Percentiles rank a stretch among this genome's conserved stretches.
phyloP scores from a whole-genome alignment of 92 coral and sea anemone species.

The Ricordea florida region DNA sequence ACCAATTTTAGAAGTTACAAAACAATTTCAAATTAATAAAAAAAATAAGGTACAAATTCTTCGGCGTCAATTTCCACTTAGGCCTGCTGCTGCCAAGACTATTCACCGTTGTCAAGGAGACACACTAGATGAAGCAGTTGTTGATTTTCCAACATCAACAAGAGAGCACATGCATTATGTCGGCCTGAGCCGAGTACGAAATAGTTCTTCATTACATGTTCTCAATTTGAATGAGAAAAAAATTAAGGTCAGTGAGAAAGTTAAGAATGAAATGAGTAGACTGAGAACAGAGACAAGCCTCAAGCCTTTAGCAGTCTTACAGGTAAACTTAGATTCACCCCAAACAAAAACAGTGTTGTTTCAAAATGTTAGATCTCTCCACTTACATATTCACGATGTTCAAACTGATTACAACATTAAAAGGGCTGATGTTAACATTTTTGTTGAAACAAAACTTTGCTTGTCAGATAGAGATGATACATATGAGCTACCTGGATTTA shows the following conservation, averaged over 20 bases:
- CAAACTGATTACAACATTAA: slow-evolving; percentile 36
- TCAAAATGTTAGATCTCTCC: slow-evolving; percentile 63
- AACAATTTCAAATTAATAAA: slow-evolving; percentile 4
- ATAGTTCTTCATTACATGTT: slow-evolving; percentile 9
- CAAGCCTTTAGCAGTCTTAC: slow-evolving; percentile 5
- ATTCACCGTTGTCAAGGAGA: too few relatives aligned
- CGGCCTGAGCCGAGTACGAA: slow-evolving; percentile 27
- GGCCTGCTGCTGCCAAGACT: too few relatives aligned
- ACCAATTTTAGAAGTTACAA: too few relatives aligned
- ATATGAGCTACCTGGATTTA: slow-evolving; percentile 18
- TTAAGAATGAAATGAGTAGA: too few relatives aligned
- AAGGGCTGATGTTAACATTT: slow-evolving; percentile 58
- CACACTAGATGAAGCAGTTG: too few relatives aligned
- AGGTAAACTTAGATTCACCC: background rate
- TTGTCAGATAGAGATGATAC: slow-evolving; percentile 14
- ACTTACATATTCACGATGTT: slow-evolving; percentile 38
- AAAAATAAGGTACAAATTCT: slow-evolving; percentile 15
- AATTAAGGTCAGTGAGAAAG: too few relatives aligned
- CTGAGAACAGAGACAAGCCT: too few relatives aligned
- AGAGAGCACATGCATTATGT: too few relatives aligned
- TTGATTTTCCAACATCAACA: too few relatives aligned
- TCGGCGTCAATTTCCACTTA: slow-evolving; percentile 36
- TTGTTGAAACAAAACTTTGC: too few relatives aligned
- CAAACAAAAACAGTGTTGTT: slow-evolving; percentile 26
- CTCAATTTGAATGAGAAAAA: too few relatives aligned